These are phyloP conservation scores for Pyrgilauda ruficollis DNA, from an alignment of 2,113 vertebrate species.

Conservation along the genomic window DNA sequence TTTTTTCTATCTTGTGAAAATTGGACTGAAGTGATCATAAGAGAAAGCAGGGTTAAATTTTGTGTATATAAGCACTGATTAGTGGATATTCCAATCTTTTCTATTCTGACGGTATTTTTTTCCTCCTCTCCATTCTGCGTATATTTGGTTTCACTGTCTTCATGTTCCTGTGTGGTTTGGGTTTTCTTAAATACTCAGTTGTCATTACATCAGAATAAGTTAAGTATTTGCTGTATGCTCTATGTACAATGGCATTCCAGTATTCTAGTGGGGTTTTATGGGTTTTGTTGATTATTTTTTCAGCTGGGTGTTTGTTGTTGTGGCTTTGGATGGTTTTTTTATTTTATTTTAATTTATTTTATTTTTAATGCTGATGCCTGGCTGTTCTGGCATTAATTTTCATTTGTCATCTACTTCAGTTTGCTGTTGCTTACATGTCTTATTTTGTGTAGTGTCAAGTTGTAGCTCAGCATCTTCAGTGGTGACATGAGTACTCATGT, in stretches of 20 bases:
- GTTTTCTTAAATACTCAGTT: not conserved
- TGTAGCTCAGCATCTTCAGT: not conserved
- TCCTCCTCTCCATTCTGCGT: accelerated
- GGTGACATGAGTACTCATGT: accelerated
- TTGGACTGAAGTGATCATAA: not conserved
- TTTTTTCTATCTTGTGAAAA: not conserved
- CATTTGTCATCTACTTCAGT: not conserved
- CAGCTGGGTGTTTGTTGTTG: not conserved
- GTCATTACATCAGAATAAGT: not conserved
- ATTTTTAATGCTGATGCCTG: not conserved
- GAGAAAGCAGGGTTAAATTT: not conserved
- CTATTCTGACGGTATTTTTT: not conserved
- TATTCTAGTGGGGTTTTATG: not conserved
- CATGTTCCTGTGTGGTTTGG: not conserved
- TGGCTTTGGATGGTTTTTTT: not conserved
- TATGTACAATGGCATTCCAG: accelerated
- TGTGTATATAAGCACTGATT: not conserved
- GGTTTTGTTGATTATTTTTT: not conserved
- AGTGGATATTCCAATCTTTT: not conserved
- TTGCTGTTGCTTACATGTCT: not conserved
- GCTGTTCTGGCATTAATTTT: not conserved
- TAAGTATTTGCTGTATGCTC: not conserved
- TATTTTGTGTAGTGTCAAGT: not conserved
- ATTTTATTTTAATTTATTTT: too few relatives aligned
- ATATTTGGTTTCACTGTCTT: not conserved